Percentiles rank a stretch among this genome's conserved stretches.
Evolutionary conservation across 2,888 invertebrate genomes (phyloP).

Genomic region (Gasteruption jaculator): DNA sequence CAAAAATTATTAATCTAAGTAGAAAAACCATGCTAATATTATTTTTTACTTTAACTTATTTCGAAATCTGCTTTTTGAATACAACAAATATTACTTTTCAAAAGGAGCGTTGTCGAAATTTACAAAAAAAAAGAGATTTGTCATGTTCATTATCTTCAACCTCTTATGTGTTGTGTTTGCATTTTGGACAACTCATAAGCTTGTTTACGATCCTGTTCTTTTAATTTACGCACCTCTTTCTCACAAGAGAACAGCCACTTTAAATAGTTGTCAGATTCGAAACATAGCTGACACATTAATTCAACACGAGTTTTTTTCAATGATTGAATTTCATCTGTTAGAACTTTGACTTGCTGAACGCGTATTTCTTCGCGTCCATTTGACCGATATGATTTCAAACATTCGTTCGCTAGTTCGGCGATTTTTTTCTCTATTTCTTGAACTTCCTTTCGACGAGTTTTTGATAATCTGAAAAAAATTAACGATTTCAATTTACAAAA

Average conservation of each 20-base stretch:
- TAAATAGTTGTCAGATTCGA: slow-evolving; percentile 78
- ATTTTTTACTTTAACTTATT: too few species aligned
- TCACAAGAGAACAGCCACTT: slow-evolving; percentile 77
- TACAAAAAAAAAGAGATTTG: too few species aligned
- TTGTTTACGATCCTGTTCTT: slow-evolving; percentile 76
- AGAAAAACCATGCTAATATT: too few species aligned
- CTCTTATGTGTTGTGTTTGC: slow-evolving; percentile 74
- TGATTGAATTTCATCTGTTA: slow-evolving; percentile 68
- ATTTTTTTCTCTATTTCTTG: slow-evolving; percentile 74
- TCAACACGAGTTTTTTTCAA: slow-evolving; percentile 81
- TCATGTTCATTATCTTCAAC: slow-evolving; percentile 70
- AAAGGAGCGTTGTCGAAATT: slow-evolving; percentile 8
- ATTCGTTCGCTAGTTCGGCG: slow-evolving; percentile 65
- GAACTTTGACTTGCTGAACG: slow-evolving; percentile 67
- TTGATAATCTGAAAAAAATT: slow-evolving; percentile 56
- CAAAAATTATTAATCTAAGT: too few species aligned
- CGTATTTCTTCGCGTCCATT: slow-evolving; percentile 76
- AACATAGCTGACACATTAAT: slow-evolving; percentile 75
- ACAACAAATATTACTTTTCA: slow-evolving; percentile 1
- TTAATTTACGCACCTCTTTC: slow-evolving; percentile 70
- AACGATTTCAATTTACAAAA: too few species aligned
- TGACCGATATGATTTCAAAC: slow-evolving; percentile 60
- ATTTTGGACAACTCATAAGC: slow-evolving; percentile 77
- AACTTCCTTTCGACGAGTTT: slow-evolving; percentile 72
- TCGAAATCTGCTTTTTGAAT: too few species aligned